These are phyloP conservation scores for Acleris cristana DNA, from an alignment of 2,888 invertebrate species.

Conservation along the genomic window DNA sequence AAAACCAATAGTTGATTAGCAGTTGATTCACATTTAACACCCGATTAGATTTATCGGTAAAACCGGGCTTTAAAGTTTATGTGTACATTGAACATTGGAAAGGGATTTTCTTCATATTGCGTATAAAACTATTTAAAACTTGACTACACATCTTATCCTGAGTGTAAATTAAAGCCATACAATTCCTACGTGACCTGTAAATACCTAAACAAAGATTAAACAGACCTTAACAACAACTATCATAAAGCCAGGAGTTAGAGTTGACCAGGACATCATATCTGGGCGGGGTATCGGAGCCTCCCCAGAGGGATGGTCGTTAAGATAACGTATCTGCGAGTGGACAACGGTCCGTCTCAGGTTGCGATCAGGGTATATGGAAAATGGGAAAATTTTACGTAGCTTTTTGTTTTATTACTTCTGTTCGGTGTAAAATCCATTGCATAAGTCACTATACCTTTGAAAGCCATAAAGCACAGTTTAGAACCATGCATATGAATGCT, in stretches of 20 bases:
- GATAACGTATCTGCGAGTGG: slow-evolving; percentile 77
- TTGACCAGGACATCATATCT: slow-evolving; percentile 76
- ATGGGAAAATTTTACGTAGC: slow-evolving; percentile 19
- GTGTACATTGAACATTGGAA: neutral
- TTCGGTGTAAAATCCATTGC: neutral
- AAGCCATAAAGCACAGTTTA: too few relatives aligned
- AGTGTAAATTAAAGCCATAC: slow-evolving; percentile 16
- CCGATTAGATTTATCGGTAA: neutral
- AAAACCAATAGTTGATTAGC: too few relatives aligned
- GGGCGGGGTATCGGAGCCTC: slow-evolving; percentile 53
- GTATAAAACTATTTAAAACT: too few relatives aligned
- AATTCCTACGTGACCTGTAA: slow-evolving; percentile 28
- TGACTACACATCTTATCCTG: neutral
- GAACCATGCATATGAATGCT: too few relatives aligned
- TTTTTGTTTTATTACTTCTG: slow-evolving; percentile 21
- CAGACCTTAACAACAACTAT: slow-evolving; percentile 57
- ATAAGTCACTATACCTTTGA: too few relatives aligned
- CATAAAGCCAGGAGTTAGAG: slow-evolving; percentile 62
- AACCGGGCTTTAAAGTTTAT: neutral
- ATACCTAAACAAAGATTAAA: slow-evolving; percentile 32
- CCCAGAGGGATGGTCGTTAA: slow-evolving; percentile 65
- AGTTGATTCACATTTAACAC: too few relatives aligned
- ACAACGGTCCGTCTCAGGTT: slow-evolving; percentile 66
- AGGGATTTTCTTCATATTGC: neutral
- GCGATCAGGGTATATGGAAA: slow-evolving; percentile 52